Evolutionary conservation across 2,797 vertebrate species (phyloP).

Genomic region (Aphelocoma californica): DNA sequence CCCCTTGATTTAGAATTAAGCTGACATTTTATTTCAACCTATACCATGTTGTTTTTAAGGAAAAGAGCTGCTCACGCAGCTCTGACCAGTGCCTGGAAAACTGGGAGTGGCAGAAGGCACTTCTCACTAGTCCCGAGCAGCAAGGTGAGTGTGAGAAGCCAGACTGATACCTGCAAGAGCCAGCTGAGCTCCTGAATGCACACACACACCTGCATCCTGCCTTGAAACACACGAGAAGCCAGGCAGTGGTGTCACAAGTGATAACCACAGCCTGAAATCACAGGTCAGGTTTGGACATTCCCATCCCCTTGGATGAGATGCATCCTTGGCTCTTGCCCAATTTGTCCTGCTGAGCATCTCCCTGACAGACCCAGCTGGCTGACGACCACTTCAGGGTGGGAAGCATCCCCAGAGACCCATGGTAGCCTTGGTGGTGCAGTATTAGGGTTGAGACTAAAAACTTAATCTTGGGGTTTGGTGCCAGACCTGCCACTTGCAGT

Average conservation of each 20-base stretch:
- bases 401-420: neutral
- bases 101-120: neutral
- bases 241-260: neutral
- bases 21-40: neutral
- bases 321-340: neutral
- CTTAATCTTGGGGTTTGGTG: accelerated
- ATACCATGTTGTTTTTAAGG: neutral
- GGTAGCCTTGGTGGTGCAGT: neutral
- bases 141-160: neutral
- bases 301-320: neutral
- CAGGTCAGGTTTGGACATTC: neutral
- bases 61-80: neutral
- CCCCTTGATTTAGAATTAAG: neutral
- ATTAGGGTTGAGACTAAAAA: neutral
- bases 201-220: neutral
- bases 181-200: neutral
- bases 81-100: neutral
- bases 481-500: neutral
- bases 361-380: neutral
- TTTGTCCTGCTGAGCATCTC: neutral
- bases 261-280: neutral
- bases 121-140: neutral
- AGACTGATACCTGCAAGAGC: neutral
- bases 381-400: neutral
- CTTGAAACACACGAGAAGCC: accelerated